Evolutionary conservation across 2,797 vertebrate genomes (phyloP).

Genomic region (Aeoliscus strigatus): DNA sequence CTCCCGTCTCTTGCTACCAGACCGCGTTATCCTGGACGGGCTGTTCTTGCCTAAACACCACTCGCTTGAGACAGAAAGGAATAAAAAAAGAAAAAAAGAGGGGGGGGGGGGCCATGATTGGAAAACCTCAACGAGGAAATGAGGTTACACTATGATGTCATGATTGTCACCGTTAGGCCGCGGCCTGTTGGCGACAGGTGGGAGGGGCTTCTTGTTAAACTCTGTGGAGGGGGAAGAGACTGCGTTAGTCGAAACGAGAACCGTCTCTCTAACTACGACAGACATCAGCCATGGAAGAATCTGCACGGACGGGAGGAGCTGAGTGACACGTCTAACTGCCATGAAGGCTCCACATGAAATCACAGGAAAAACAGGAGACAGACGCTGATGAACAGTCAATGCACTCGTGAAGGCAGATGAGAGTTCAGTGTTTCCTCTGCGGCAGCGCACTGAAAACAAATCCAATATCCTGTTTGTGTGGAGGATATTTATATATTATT

Average conservation of each 20-base stretch:
- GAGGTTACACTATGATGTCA: slow-evolving; percentile 81
- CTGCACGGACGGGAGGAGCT: slow-evolving; percentile 14
- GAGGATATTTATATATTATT: too few species aligned
- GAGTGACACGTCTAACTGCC: slow-evolving; percentile 32
- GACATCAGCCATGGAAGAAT: slow-evolving; percentile 2
- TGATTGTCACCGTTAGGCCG: slow-evolving; percentile 86
- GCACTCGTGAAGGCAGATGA: slow-evolving; percentile 17
- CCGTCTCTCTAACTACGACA: slow-evolving; percentile 16
- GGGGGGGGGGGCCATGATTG: slow-evolving; percentile 64
- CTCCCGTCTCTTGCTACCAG: slow-evolving; percentile 1
- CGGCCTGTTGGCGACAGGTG: slow-evolving; percentile 81
- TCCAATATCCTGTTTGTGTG: background rate
- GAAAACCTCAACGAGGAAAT: slow-evolving; percentile 25
- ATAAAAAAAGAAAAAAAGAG: too few species aligned
- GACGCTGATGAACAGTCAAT: slow-evolving; percentile 32
- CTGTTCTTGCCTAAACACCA: slow-evolving; percentile 47
- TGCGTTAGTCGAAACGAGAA: slow-evolving; percentile 30
- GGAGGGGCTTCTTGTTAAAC: slow-evolving; percentile 87
- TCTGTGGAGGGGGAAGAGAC: slow-evolving; percentile 63
- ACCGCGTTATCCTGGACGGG: background rate
- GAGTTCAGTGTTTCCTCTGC: slow-evolving; percentile 45
- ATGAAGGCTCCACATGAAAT: slow-evolving; percentile 33
- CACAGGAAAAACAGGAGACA: slow-evolving; percentile 20
- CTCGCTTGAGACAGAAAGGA: slow-evolving; percentile 71
- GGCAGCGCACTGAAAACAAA: slow-evolving; percentile 1